Percentiles rank a stretch among this genome's conserved stretches.
These are phyloP conservation scores for Nomada lathburiana DNA, from an alignment of 2,888 invertebrate species.

Conservation along the genomic window DNA sequence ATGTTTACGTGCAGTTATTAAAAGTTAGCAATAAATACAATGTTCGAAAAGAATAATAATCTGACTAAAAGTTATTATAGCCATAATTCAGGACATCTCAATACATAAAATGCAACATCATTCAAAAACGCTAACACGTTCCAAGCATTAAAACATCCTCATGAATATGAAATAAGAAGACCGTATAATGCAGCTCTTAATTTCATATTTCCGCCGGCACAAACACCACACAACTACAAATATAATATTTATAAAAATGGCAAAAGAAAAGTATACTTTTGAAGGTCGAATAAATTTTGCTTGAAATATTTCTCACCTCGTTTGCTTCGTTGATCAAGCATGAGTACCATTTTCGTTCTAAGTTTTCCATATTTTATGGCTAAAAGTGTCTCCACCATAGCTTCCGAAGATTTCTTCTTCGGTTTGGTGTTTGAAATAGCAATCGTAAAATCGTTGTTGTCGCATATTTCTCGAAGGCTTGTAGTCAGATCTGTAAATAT, in stretches of 20 bases:
- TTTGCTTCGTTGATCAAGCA: conserved; percentile 86
- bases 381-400: conserved; percentile 85
- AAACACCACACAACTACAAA: neutral
- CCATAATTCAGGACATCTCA: no score
- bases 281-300: no score
- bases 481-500: conserved; percentile 84
- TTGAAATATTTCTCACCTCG: conserved; percentile 83
- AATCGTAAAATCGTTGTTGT: conserved; percentile 86
- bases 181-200: neutral
- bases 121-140: no score
- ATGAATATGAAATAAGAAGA: no score
- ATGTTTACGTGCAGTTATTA: no score
- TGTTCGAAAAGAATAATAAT: no score
- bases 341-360: conserved; percentile 86
- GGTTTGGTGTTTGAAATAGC: conserved; percentile 86
- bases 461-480: conserved; percentile 85
- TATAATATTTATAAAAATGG: no score
- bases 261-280: no score
- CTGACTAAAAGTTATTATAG: no score
- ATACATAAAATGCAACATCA: no score
- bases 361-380: conserved; percentile 86
- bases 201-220: neutral
- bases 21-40: no score
- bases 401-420: conserved; percentile 83
- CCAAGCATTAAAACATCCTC: no score